Evolutionary conservation across 2,888 invertebrate species (phyloP).

Genomic region (Aelia acuminata): DNA sequence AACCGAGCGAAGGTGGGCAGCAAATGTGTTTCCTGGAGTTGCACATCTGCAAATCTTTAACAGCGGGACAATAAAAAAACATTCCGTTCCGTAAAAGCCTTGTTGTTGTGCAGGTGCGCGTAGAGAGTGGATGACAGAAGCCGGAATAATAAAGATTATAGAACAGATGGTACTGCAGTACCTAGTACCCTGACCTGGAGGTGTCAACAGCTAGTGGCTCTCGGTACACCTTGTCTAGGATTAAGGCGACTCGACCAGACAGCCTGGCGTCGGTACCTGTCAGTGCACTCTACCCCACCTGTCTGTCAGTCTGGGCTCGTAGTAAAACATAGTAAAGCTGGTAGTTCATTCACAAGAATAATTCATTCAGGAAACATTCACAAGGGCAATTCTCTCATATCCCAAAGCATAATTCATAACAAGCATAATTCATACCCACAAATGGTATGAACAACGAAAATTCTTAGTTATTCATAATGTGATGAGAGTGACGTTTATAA

Average conservation of each 20-base stretch:
- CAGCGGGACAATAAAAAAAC: neutral
- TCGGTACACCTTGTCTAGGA: neutral
- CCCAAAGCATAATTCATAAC: no score
- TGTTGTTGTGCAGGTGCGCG: neutral
- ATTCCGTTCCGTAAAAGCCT: neutral
- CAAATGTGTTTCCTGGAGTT: neutral
- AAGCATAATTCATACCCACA: no score
- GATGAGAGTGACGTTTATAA: no score
- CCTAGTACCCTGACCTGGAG: no score
- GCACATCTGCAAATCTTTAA: neutral
- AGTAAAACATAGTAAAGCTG: no score
- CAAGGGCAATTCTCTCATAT: no score
- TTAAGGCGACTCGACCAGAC: neutral
- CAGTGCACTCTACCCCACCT: no score
- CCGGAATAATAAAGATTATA: conserved; percentile 29
- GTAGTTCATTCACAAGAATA: no score
- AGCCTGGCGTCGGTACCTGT: conserved; percentile 35
- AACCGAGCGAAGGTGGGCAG: neutral
- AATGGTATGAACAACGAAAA: no score
- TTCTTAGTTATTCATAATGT: no score
- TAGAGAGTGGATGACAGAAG: neutral
- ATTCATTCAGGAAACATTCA: no score
- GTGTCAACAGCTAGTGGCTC: neutral
- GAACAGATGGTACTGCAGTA: conserved; percentile 16
- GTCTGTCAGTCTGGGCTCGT: no score